Evolutionary conservation across 2,113 vertebrate species (phyloP), one percentile per base, ranked within the genome.

Genomic region (Litocranius walleri): DNA sequence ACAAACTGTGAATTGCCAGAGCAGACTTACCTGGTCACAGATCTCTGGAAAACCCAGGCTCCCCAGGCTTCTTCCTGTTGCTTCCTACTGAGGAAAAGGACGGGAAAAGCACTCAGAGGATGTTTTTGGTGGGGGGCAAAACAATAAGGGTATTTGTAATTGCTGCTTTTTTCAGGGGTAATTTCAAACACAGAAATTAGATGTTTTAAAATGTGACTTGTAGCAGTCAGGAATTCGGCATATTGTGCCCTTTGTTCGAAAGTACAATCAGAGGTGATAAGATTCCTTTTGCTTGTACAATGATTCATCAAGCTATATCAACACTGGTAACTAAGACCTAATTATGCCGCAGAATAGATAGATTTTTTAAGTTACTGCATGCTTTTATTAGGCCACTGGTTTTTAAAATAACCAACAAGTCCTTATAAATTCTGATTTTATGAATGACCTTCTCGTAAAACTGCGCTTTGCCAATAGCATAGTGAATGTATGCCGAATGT

Each of bases 161-260:
- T 99, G 99, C 99, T 99, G 99, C 99, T 99, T 99, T 99, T 98
- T 99, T 99, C 99, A 99, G 99, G 99, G 99, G 99, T 99, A 98
- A 99, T 97, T 99, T 99, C 98, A 98, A 98, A 97, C 93, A 97
- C 77, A 87, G 57, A 93, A 95, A 93, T 30, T 90, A 98, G 97
- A 98, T 99, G 97, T 99, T 98, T 98, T 98, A 97, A 98, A 99
- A 98, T 98, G 98, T 99, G 98, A 98, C 98, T 98, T 98, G 97
- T 98, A 99, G 96, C 86, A 95, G 98, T 98, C 98, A 98, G 98
- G 98, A 98, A 98, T 97, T 92, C 97, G 98, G 98, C 98, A 95
- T 0, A 88, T 98, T 88, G 78, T 98, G 98, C 98, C 98, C 98
- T 98, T 97, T 97, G 62, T 98, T 98, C 97, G 95, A 94, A 94